These are phyloP conservation scores for Morus bassanus DNA, from an alignment of 2,797 vertebrate genomes.

Conservation along the genomic window DNA sequence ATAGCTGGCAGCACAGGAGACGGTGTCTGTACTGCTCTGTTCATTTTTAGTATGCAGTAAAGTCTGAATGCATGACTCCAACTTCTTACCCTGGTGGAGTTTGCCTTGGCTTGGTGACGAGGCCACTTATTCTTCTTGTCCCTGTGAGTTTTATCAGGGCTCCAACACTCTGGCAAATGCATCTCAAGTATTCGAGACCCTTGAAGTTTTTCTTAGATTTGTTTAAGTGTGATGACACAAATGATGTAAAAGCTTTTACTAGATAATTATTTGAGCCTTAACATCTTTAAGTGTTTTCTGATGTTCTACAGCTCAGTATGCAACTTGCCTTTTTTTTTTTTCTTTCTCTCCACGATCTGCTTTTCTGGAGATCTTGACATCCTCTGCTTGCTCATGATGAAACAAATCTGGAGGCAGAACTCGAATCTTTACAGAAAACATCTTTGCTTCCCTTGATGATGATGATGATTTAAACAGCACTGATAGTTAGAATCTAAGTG, in stretches of 20 bases:
- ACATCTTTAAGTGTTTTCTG: constrained; percentile 38
- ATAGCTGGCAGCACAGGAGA: neutral
- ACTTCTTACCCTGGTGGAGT: neutral
- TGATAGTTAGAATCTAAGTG: constrained; percentile 5
- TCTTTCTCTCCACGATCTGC: neutral
- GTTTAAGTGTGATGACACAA: constrained; percentile 19
- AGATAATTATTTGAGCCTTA: constrained; percentile 22
- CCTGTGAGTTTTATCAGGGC: neutral
- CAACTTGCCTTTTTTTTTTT: neutral
- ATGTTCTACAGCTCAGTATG: constrained; percentile 3
- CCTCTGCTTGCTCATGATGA: neutral
- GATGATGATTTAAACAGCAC: neutral
- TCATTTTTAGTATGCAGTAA: neutral
- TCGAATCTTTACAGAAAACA: neutral
- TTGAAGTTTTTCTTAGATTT: constrained; percentile 11
- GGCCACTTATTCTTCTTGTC: neutral
- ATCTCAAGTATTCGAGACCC: neutral
- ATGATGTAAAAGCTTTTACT: constrained; percentile 43
- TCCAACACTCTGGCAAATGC: neutral
- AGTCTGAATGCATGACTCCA: neutral
- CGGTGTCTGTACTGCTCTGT: neutral
- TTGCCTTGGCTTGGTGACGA: neutral
- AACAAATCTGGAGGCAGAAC: constrained; percentile 40
- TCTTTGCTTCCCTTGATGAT: neutral
- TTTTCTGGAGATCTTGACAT: constrained; percentile 15